Conservation (phyloP, 2,888 invertebrate species). For the Calameuta filiformis region DNA sequence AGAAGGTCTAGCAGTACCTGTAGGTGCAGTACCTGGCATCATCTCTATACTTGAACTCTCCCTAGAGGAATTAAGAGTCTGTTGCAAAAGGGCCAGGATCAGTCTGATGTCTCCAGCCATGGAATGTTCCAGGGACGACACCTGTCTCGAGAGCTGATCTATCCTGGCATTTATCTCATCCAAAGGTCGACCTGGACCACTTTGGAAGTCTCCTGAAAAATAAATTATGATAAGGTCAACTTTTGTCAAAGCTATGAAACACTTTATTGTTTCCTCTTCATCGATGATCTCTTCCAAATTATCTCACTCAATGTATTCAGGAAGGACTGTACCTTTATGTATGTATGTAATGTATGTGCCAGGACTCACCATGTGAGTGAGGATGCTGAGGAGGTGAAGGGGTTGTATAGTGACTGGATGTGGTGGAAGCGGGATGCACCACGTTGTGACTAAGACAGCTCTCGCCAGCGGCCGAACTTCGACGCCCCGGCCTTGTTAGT, state of each 20-base stretch:
- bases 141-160: slow-evolving; percentile 76
- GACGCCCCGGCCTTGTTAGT: slow-evolving; percentile 54
- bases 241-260: not conserved
- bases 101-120: slow-evolving; percentile 80
- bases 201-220: slow-evolving; percentile 56
- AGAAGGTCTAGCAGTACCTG: slow-evolving; percentile 62
- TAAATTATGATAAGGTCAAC: not conserved
- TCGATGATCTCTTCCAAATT: not conserved
- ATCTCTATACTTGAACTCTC: slow-evolving; percentile 60
- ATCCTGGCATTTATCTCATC: slow-evolving; percentile 74
- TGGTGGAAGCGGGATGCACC: slow-evolving; percentile 58
- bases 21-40: slow-evolving; percentile 73
- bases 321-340: slow-evolving; percentile 6
- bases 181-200: slow-evolving; percentile 66
- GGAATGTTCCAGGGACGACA: slow-evolving; percentile 78
- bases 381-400: slow-evolving; percentile 64
- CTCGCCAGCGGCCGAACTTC: slow-evolving; percentile 60
- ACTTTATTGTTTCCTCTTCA: not conserved
- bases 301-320: not conserved
- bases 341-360: not conserved
- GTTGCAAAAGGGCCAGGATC: slow-evolving; percentile 76
- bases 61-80: slow-evolving; percentile 64
- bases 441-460: slow-evolving; percentile 51
- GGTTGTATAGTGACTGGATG: slow-evolving; percentile 65
- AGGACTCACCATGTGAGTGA: slow-evolving; percentile 52